phyloP scores from a whole-genome alignment of 1,140 invertebrate genomes.

The Lordiphosa collinella region DNA sequence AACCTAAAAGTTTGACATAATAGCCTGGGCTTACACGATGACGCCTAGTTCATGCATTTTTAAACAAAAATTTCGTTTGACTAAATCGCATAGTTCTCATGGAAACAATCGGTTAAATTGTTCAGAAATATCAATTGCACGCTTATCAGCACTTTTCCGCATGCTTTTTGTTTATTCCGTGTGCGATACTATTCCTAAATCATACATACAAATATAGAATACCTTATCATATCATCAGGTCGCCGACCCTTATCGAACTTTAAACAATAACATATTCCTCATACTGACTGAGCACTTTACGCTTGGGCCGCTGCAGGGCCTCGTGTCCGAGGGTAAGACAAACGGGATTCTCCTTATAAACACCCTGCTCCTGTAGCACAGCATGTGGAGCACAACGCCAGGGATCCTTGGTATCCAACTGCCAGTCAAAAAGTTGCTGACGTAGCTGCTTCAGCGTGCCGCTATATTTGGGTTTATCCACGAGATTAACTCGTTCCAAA shows the following conservation, averaged over 20 bases:
- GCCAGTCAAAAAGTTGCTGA: slow-evolving; percentile 85
- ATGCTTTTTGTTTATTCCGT: slow-evolving; percentile 5
- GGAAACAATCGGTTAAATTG: too few relatives aligned
- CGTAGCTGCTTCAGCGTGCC: slow-evolving; percentile 81
- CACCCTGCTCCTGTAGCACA: slow-evolving; percentile 85
- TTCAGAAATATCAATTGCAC: too few relatives aligned
- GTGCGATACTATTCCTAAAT: slow-evolving; percentile 21
- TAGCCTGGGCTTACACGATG: too few relatives aligned
- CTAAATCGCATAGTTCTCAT: too few relatives aligned
- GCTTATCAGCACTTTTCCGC: slow-evolving; percentile 26
- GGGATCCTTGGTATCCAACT: slow-evolving; percentile 89
- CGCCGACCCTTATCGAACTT: slow-evolving; percentile 1
- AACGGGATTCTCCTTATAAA: slow-evolving; percentile 81
- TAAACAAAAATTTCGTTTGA: too few relatives aligned
- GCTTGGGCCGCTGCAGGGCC: slow-evolving; percentile 39
- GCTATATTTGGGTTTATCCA: slow-evolving; percentile 81
- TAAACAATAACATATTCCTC: slow-evolving; percentile 52
- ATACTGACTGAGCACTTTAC: slow-evolving; percentile 45
- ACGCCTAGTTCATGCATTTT: too few relatives aligned
- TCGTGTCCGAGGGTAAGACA: slow-evolving; percentile 83
- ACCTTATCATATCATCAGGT: slow-evolving; percentile 1
- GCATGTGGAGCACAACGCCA: slow-evolving; percentile 93
- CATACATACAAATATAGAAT: neutral
- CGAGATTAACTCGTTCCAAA: slow-evolving; percentile 88
- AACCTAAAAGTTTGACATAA: too few relatives aligned